These are phyloP conservation scores for Conus ventricosus DNA, from an alignment of 1,140 invertebrate genomes.

Conservation along the genomic window DNA sequence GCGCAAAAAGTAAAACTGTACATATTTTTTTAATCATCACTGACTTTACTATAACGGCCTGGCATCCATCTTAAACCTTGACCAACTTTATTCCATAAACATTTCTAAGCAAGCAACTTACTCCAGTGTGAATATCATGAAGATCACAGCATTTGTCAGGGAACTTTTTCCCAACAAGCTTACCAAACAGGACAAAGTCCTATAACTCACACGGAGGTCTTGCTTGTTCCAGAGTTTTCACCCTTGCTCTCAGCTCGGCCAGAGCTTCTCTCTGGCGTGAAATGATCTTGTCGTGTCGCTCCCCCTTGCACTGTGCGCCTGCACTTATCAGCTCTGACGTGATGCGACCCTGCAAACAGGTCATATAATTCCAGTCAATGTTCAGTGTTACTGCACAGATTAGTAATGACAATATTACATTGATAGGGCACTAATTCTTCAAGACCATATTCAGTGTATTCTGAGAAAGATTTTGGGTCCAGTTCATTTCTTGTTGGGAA, in stretches of 20 bases:
- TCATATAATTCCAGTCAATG: neutral
- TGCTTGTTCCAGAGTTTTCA: constrained; percentile 69
- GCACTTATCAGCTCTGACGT: constrained; percentile 71
- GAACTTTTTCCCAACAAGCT: no score
- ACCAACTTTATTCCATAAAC: no score
- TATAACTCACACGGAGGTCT: constrained; percentile 64
- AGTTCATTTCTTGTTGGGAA: no score
- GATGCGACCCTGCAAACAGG: constrained; percentile 59
- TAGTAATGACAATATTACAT: neutral
- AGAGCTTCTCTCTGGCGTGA: constrained; percentile 72
- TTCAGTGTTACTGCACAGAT: neutral
- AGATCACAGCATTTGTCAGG: no score
- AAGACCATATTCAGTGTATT: neutral
- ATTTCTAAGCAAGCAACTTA: no score
- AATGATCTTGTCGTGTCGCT: constrained; percentile 74
- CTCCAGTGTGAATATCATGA: no score
- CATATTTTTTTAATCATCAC: no score
- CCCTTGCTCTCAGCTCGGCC: constrained; percentile 68
- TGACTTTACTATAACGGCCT: no score
- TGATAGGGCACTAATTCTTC: neutral
- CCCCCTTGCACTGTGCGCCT: constrained; percentile 73
- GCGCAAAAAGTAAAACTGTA: no score
- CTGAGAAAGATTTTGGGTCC: no score
- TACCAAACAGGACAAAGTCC: neutral
- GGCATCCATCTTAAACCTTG: no score